phyloP scores from a whole-genome alignment of 2,113 vertebrate genomes.

The Shinisaurus crocodilurus region DNA sequence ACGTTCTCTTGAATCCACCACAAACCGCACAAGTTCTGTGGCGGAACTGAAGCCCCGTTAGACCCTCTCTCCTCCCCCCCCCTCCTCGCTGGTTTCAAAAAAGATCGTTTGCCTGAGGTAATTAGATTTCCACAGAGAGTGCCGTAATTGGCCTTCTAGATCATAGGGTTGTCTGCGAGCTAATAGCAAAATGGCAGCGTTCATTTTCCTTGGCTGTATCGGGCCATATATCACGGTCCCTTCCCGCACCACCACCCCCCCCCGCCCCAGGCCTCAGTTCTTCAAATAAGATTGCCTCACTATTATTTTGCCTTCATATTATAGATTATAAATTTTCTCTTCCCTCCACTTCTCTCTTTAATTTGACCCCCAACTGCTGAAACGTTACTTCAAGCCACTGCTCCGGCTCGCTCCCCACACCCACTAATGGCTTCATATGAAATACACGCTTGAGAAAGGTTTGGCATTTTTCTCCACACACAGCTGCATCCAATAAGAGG shows the following conservation, averaged over 20 bases:
- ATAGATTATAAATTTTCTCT: slow-evolving; percentile 73
- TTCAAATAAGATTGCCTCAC: slow-evolving; percentile 58
- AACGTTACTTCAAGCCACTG: slow-evolving; percentile 54
- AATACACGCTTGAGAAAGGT: slow-evolving; percentile 56
- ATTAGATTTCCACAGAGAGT: slow-evolving; percentile 66
- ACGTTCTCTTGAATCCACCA: slow-evolving; percentile 25
- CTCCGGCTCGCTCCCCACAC: slow-evolving; percentile 46
- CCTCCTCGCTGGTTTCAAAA: slow-evolving; percentile 30
- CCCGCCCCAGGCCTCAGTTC: slow-evolving; percentile 10
- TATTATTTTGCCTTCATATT: slow-evolving; percentile 72
- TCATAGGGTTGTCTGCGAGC: slow-evolving; percentile 65
- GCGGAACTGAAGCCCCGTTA: neutral
- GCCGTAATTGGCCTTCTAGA: slow-evolving; percentile 59
- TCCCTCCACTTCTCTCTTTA: slow-evolving; percentile 63
- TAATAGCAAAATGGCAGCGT: slow-evolving; percentile 52
- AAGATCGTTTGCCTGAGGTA: slow-evolving; percentile 57
- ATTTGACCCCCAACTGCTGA: slow-evolving; percentile 69
- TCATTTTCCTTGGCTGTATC: slow-evolving; percentile 71
- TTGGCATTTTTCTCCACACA: slow-evolving; percentile 46
- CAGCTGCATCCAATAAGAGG: slow-evolving; percentile 68
- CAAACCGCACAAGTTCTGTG: slow-evolving; percentile 26
- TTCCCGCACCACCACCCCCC: no score
- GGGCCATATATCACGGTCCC: slow-evolving; percentile 61
- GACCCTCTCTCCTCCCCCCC: slow-evolving; percentile 7
- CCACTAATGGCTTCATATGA: slow-evolving; percentile 44